Evolutionary conservation across 2,113 vertebrate genomes (phyloP).

Genomic region (Burhinus bistriatus): DNA sequence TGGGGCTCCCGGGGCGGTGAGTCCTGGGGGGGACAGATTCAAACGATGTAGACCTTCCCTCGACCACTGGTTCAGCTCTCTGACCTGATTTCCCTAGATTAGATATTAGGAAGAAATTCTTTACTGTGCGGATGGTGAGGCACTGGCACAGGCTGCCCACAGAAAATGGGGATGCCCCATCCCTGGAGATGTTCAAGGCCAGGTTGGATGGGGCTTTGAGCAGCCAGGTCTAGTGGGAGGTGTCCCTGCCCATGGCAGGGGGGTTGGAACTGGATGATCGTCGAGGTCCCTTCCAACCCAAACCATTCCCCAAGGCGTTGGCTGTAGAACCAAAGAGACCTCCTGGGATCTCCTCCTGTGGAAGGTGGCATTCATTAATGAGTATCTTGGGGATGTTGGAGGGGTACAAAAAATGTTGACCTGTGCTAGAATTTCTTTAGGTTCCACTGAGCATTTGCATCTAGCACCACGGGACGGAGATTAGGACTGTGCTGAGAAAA

Average conservation of each 20-base stretch:
- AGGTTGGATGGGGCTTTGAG: not conserved
- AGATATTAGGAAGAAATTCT: not conserved
- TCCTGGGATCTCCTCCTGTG: not conserved
- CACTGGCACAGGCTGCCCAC: not conserved
- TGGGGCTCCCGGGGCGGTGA: no score
- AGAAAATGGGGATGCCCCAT: not conserved
- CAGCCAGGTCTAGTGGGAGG: not conserved
- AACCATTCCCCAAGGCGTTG: not conserved
- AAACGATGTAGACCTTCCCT: fast-evolving
- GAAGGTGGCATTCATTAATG: not conserved
- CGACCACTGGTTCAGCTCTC: not conserved
- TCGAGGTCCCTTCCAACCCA: not conserved
- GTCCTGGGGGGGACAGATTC: not conserved
- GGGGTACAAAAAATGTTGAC: not conserved
- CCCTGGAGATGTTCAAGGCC: not conserved
- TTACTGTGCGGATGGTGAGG: not conserved
- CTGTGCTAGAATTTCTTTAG: not conserved
- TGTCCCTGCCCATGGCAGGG: not conserved
- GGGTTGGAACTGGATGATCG: not conserved
- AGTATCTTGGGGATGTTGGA: no score
- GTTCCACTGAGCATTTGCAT: not conserved
- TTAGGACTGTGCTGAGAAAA: not conserved
- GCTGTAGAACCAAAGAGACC: not conserved
- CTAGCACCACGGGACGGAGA: not conserved
- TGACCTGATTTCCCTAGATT: not conserved